phyloP scores from a whole-genome alignment of 2,888 invertebrate species.

The Megaustenia siamemsis region DNA sequence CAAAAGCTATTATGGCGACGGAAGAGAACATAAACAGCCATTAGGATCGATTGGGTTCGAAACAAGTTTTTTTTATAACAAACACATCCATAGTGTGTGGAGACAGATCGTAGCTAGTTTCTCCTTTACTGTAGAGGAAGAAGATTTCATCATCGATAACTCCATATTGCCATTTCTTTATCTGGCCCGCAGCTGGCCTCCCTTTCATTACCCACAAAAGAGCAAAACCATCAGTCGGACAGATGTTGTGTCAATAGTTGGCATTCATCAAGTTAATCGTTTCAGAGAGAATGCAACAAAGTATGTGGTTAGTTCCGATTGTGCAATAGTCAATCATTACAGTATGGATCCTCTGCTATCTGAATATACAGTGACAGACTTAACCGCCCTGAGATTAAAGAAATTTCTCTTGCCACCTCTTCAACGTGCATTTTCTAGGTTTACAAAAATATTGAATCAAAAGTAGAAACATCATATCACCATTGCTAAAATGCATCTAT shows the following conservation, averaged over 20 bases:
- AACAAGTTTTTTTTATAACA: neutral
- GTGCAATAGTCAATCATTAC: constrained; percentile 26
- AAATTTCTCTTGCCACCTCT: neutral
- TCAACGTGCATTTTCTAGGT: neutral
- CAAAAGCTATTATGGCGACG: neutral
- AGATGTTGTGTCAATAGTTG: neutral
- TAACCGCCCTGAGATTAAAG: neutral
- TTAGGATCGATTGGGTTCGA: constrained; percentile 27
- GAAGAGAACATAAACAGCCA: neutral
- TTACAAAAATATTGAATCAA: constrained; percentile 20
- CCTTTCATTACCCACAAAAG: neutral
- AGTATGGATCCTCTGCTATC: neutral
- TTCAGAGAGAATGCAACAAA: neutral
- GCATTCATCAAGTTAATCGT: neutral
- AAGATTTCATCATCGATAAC: neutral
- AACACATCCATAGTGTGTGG: neutral
- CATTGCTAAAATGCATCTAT: too few species aligned
- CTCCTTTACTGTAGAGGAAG: constrained; percentile 32
- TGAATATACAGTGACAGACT: neutral
- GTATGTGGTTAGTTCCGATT: neutral
- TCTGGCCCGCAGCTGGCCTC: neutral
- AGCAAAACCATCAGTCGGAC: constrained; percentile 31
- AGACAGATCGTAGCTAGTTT: neutral
- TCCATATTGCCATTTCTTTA: neutral
- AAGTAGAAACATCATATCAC: too few species aligned